phyloP scores from a whole-genome alignment of 2,113 vertebrate species.

The Oncorhynchus masou region DNA sequence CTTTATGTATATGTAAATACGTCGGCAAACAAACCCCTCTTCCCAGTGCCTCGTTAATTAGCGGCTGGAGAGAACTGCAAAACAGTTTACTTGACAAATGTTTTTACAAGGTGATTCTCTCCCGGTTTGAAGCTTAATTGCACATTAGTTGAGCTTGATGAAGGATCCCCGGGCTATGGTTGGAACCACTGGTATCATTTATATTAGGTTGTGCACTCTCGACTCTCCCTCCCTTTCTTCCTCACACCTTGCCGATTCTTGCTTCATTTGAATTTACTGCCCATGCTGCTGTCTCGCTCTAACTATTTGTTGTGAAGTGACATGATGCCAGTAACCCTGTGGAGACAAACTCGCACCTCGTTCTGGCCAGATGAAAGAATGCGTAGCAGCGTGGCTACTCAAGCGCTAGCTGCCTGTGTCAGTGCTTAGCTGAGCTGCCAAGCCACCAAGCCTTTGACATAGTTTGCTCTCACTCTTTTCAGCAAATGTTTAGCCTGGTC shows the following conservation, averaged over 20 bases:
- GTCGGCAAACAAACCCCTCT: constrained; percentile 64
- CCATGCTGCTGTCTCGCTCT: constrained; percentile 11
- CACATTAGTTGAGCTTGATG: constrained; percentile 76
- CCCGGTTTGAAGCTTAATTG: constrained; percentile 76
- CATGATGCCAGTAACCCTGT: constrained; percentile 43
- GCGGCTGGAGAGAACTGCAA: constrained; percentile 60
- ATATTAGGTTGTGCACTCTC: constrained; percentile 52
- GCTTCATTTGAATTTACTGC: constrained; percentile 54
- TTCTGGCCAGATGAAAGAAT: constrained; percentile 50
- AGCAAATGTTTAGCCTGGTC: constrained; percentile 31
- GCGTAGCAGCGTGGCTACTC: constrained; percentile 8
- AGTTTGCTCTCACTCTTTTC: constrained; percentile 27
- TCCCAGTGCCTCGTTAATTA: constrained; percentile 74
- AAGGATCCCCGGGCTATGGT: constrained; percentile 69
- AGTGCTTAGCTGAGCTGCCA: constrained; percentile 18
- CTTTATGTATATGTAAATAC: constrained; percentile 73
- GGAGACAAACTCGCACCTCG: constrained; percentile 22
- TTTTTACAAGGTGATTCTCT: constrained; percentile 81
- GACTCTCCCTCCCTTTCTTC: constrained; percentile 41
- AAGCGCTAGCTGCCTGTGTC: constrained; percentile 3
- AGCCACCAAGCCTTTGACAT: constrained; percentile 47
- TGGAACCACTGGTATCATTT: constrained; percentile 61
- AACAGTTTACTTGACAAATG: constrained; percentile 77
- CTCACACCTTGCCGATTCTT: constrained; percentile 39
- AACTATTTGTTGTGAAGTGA: constrained; percentile 47